These are phyloP conservation scores for Piaya cayana DNA, from an alignment of 2,113 vertebrate genomes.

Conservation along the genomic window DNA sequence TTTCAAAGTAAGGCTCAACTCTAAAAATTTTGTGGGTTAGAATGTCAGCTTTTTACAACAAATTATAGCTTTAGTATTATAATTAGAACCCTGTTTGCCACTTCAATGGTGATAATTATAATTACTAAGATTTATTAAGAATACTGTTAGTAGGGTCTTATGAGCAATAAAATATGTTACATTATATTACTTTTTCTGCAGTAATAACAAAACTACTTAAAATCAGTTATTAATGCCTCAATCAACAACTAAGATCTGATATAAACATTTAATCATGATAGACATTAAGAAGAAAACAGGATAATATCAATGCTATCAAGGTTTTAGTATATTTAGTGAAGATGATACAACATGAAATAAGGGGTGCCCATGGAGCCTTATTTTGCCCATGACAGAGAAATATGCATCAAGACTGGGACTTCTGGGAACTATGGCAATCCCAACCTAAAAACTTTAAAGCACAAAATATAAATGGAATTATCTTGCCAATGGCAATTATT, in stretches of 20 bases:
- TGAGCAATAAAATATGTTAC: not conserved
- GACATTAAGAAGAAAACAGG: not conserved
- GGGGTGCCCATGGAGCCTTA: not conserved
- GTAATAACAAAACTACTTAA: not conserved
- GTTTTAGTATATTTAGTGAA: not conserved
- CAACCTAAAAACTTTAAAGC: not conserved
- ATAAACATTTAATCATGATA: not conserved
- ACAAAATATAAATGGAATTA: not conserved
- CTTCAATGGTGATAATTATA: not conserved
- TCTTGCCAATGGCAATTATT: not conserved
- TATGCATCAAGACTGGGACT: not conserved
- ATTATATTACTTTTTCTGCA: not conserved
- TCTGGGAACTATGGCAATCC: not conserved
- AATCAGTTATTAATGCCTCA: not conserved
- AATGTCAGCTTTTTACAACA: not conserved
- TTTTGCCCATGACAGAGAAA: not conserved
- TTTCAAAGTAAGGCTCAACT: not conserved
- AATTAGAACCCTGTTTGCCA: not conserved
- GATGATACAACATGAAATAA: not conserved
- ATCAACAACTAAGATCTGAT: not conserved
- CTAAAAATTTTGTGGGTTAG: not conserved
- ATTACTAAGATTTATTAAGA: not conserved
- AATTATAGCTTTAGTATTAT: not conserved
- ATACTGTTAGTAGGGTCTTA: not conserved
- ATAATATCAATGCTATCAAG: not conserved